These are phyloP conservation scores for Platycheirus rosarum DNA, from an alignment of 2,888 invertebrate species.

Conservation along the genomic window DNA sequence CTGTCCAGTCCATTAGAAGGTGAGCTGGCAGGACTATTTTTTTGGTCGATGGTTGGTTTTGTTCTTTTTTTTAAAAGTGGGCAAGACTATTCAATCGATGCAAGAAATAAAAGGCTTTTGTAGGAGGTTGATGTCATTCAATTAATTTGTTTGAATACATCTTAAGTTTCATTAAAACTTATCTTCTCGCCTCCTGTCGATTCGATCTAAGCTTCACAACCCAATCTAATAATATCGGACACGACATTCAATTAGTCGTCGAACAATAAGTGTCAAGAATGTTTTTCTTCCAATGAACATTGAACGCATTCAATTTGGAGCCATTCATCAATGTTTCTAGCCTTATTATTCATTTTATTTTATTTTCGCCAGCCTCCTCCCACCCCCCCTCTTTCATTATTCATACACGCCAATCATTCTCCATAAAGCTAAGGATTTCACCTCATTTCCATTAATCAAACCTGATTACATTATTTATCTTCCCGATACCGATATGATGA, in stretches of 20 bases:
- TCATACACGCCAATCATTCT: slow-evolving; percentile 27
- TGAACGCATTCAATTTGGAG: slow-evolving; percentile 48
- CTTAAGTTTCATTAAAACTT: too few relatives aligned
- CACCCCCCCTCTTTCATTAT: neutral
- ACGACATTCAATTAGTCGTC: slow-evolving; percentile 35
- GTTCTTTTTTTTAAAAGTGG: too few relatives aligned
- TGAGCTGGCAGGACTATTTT: too few relatives aligned
- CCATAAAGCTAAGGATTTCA: slow-evolving; percentile 51
- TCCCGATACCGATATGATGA: slow-evolving; percentile 13
- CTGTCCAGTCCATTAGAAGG: too few relatives aligned
- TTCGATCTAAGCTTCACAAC: too few relatives aligned
- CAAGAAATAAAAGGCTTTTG: too few relatives aligned
- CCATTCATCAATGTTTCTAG: slow-evolving; percentile 56
- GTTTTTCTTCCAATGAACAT: slow-evolving; percentile 48
- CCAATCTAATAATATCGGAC: too few relatives aligned
- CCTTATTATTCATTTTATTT: slow-evolving; percentile 45
- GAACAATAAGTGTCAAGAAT: slow-evolving; percentile 59
- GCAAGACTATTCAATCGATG: too few relatives aligned
- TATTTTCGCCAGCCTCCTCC: neutral
- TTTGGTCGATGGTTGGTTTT: too few relatives aligned
- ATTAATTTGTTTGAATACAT: too few relatives aligned
- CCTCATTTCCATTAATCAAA: slow-evolving; percentile 71
- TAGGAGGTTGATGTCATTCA: too few relatives aligned
- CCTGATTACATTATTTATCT: slow-evolving; percentile 67
- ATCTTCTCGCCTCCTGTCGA: too few relatives aligned